Evolutionary conservation across 2,113 vertebrate genomes (phyloP).

Genomic region (Apteryx mantelli): DNA sequence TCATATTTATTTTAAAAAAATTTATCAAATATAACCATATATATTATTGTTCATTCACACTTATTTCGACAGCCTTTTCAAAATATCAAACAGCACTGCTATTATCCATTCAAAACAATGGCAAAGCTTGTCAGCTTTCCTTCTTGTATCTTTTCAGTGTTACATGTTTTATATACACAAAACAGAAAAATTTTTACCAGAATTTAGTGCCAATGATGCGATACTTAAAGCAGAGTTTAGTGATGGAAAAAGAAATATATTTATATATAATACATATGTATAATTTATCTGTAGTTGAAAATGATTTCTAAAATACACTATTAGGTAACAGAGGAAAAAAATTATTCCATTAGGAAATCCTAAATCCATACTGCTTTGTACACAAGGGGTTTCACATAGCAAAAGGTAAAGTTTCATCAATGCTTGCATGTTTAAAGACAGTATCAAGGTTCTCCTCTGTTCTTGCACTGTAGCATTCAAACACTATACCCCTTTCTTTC

Average conservation of each 20-base stretch:
- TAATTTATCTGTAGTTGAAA: not conserved
- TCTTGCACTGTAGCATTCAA: not conserved
- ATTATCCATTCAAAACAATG: slow-evolving; percentile 44
- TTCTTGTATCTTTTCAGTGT: slow-evolving; percentile 24
- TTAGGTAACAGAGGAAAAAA: slow-evolving; percentile 35
- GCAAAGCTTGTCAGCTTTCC: slow-evolving; percentile 41
- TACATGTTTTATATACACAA: slow-evolving; percentile 52
- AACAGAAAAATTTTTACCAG: slow-evolving; percentile 17
- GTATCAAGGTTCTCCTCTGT: not conserved
- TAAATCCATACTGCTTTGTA: not conserved
- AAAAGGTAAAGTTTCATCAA: not conserved
- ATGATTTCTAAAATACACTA: slow-evolving; percentile 23
- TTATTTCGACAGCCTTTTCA: slow-evolving; percentile 57
- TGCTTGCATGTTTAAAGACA: not conserved
- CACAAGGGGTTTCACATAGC: not conserved
- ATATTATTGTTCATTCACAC: slow-evolving; percentile 55
- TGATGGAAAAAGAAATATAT: slow-evolving; percentile 41
- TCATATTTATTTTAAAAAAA: slow-evolving; percentile 77
- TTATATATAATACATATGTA: not conserved
- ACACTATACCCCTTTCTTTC: not conserved
- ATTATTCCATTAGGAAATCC: not conserved
- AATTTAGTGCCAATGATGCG: slow-evolving; percentile 19
- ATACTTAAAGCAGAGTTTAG: not conserved
- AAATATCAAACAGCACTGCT: slow-evolving; percentile 44
- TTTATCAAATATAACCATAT: slow-evolving; percentile 73